Evolutionary conservation across 2,113 vertebrate species (phyloP).

Genomic region (Aepyceros melampus): DNA sequence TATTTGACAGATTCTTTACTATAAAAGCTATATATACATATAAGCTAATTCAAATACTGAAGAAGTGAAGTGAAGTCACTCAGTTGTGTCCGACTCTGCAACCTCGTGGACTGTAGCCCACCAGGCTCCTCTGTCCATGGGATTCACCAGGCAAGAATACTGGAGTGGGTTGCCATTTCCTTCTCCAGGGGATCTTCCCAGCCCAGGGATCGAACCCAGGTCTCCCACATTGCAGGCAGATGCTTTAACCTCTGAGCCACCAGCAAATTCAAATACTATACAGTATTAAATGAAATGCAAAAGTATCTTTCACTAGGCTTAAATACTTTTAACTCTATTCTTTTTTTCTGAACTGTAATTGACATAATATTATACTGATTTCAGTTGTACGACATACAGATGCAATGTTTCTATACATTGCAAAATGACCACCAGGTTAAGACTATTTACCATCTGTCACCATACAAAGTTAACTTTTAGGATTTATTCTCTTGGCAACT

Average conservation of each 20-base stretch:
- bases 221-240: no score
- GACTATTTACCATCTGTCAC: background rate
- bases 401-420: background rate
- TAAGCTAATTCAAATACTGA: background rate
- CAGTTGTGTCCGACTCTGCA: no score
- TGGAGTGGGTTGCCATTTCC: no score
- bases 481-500: background rate
- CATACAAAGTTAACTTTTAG: background rate
- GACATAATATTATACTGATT: background rate
- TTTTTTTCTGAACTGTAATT: background rate
- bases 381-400: background rate
- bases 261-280: background rate
- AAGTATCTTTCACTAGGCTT: background rate
- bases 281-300: background rate
- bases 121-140: no score
- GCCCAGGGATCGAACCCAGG: no score
- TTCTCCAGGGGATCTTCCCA: no score
- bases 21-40: background rate
- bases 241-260: no score
- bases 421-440: background rate
- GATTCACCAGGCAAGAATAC: no score
- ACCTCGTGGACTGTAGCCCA: no score
- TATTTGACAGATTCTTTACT: background rate
- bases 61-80: no score
- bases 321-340: background rate